Conservation (phyloP, 2,113 vertebrate species). For the Salvelinus fontinalis region DNA sequence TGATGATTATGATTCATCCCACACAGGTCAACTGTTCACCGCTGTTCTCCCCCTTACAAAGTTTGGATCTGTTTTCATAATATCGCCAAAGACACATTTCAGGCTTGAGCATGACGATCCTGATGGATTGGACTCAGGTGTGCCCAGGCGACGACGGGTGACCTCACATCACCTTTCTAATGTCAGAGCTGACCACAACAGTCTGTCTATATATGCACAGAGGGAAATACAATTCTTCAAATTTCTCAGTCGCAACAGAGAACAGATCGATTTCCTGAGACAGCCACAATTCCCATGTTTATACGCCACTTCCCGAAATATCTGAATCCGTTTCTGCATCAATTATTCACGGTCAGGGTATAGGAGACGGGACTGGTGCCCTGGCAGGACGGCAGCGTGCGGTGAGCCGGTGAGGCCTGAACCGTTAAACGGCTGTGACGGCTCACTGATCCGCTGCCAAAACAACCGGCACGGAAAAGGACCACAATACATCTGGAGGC, state of each 20-base stretch:
- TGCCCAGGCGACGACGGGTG: not conserved
- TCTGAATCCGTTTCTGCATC: not conserved
- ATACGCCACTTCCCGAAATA: not conserved
- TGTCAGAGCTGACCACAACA: not conserved
- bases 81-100: not conserved
- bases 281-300: not conserved
- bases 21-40: not conserved
- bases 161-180: not conserved
- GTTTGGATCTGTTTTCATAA: not conserved
- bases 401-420: constrained; percentile 43
- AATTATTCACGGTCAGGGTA: constrained; percentile 1
- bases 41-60: not conserved
- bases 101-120: not conserved
- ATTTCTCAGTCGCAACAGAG: not conserved
- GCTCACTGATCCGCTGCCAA: constrained; percentile 61
- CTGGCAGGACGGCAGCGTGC: constrained; percentile 39
- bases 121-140: not conserved
- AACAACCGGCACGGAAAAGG: constrained; percentile 63
- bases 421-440: constrained; percentile 57
- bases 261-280: not conserved
- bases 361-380: not conserved
- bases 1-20: not conserved
- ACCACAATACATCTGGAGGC: constrained; percentile 56
- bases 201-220: not conserved
- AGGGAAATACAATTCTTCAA: not conserved